Evolutionary conservation across 2,888 invertebrate species (phyloP).

Genomic region (Drepanosiphum platanoidis): DNA sequence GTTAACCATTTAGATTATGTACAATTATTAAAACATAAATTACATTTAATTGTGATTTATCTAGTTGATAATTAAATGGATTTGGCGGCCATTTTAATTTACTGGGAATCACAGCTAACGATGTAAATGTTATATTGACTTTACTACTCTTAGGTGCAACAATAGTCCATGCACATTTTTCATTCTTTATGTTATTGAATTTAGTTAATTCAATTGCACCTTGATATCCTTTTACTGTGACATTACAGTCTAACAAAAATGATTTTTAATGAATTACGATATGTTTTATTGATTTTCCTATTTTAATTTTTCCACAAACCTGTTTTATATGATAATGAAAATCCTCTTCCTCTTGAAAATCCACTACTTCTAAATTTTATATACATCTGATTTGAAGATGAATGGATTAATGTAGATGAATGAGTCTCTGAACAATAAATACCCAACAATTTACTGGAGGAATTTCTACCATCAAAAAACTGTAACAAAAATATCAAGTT

Average conservation of each 20-base stretch:
- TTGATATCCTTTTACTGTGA: slow-evolving; percentile 71
- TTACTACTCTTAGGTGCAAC: slow-evolving; percentile 80
- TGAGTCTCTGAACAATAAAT: slow-evolving; percentile 73
- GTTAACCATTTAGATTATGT: not conserved
- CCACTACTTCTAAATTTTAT: slow-evolving; percentile 79
- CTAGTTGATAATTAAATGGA: not conserved
- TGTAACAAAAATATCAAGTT: no score
- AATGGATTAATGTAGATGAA: slow-evolving; percentile 70
- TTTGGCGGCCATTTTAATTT: no score
- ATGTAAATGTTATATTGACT: slow-evolving; percentile 78
- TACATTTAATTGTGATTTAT: slow-evolving; percentile 18
- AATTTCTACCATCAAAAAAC: slow-evolving; percentile 76
- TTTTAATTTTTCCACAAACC: slow-evolving; percentile 67
- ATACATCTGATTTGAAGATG: slow-evolving; percentile 74
- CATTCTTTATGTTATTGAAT: slow-evolving; percentile 68
- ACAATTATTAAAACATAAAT: not conserved
- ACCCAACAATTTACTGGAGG: slow-evolving; percentile 71
- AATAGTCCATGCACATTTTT: slow-evolving; percentile 78
- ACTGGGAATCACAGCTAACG: no score
- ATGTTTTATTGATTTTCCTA: no score
- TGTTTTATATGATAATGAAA: slow-evolving; percentile 79
- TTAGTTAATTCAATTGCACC: slow-evolving; percentile 83
- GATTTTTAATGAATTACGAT: not conserved
- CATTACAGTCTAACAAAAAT: slow-evolving; percentile 64
- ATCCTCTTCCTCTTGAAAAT: slow-evolving; percentile 75